Percentiles rank a stretch among this genome's conserved stretches.
Conservation (phyloP, 2,888 invertebrate genomes). For the Synanthedon andrenaeformis region DNA sequence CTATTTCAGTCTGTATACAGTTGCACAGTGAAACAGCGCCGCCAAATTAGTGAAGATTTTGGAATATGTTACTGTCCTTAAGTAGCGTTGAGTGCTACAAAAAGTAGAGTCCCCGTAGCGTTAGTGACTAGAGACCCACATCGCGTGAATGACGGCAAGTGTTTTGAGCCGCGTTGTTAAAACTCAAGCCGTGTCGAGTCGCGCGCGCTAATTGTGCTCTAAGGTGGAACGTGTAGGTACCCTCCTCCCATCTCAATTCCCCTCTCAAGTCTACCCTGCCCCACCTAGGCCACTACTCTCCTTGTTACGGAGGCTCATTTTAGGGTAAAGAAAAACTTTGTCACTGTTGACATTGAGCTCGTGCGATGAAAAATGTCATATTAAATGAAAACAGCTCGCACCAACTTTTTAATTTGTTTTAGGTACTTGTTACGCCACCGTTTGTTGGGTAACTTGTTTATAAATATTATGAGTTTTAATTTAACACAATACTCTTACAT, state of each 20-base stretch:
- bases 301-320: slow-evolving; percentile 45
- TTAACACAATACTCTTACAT: too few species aligned
- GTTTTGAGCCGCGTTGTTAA: slow-evolving; percentile 59
- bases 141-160: slow-evolving; percentile 60
- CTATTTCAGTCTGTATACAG: too few species aligned
- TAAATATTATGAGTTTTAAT: too few species aligned
- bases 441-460: too few species aligned
- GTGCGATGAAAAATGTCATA: slow-evolving; percentile 16
- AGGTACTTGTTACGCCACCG: slow-evolving; percentile 6
- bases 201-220: slow-evolving; percentile 67
- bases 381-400: slow-evolving; percentile 13
- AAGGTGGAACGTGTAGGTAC: slow-evolving; percentile 22
- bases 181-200: slow-evolving; percentile 66
- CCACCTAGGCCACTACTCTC: slow-evolving; percentile 44
- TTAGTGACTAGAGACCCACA: slow-evolving; percentile 21
- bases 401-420: slow-evolving; percentile 20
- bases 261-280: slow-evolving; percentile 11
- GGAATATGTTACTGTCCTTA: not conserved
- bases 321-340: slow-evolving; percentile 37
- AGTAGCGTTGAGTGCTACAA: not conserved
- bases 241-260: slow-evolving; percentile 8
- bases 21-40: not conserved
- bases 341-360: slow-evolving; percentile 59
- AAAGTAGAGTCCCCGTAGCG: slow-evolving; percentile 21
- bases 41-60: not conserved